Conservation (phyloP, 2,113 vertebrate species). For the Cranoglanis bouderius region DNA sequence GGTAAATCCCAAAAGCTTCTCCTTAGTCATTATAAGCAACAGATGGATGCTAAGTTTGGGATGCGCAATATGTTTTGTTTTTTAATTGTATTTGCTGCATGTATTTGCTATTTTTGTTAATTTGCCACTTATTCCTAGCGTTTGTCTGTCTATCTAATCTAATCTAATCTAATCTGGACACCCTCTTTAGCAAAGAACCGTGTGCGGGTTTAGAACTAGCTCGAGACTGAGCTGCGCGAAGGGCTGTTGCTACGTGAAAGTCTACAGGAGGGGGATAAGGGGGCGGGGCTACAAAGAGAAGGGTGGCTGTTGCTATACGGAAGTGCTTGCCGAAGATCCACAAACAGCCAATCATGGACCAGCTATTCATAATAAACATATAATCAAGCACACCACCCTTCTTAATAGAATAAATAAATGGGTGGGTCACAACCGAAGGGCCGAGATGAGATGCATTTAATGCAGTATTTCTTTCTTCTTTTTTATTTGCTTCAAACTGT, state of each 20-base stretch:
- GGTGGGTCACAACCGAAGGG: slow-evolving; percentile 52
- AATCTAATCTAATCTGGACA: neutral
- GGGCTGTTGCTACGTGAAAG: slow-evolving; percentile 37
- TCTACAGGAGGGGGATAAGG: slow-evolving; percentile 16
- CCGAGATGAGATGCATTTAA: slow-evolving; percentile 23
- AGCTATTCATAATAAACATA: slow-evolving; percentile 74
- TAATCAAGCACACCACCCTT: slow-evolving; percentile 67
- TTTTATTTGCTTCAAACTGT: neutral
- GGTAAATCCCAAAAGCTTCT: neutral
- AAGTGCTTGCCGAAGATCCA: slow-evolving; percentile 69
- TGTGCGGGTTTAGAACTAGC: neutral
- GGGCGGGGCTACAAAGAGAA: slow-evolving; percentile 53
- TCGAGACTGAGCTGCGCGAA: slow-evolving; percentile 4
- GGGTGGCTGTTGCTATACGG: slow-evolving; percentile 76
- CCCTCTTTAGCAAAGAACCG: neutral
- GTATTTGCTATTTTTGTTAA: neutral
- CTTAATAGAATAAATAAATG: slow-evolving; percentile 60
- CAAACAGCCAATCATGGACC: slow-evolving; percentile 66
- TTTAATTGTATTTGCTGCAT: neutral
- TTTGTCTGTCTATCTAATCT: neutral
- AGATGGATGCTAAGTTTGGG: neutral
- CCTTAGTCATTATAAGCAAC: neutral
- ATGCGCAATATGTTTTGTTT: neutral
- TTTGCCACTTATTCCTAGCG: neutral
- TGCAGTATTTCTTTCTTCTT: neutral